Evolutionary conservation across 1,140 invertebrate genomes (phyloP).

Genomic region (Sminthurinus signatus): DNA sequence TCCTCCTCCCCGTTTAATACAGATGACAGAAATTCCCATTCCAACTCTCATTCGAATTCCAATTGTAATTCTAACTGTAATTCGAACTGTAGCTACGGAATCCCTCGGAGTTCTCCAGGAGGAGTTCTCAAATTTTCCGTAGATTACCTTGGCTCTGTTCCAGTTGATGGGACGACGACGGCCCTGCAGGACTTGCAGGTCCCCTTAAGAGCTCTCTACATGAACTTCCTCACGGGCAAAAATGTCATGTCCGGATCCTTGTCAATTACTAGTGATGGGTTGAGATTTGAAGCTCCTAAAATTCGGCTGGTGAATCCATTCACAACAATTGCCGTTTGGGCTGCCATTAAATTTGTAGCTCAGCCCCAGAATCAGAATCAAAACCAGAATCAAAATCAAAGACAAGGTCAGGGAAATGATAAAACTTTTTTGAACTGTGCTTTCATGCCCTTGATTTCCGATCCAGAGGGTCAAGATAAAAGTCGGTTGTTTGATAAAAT

Average conservation of each 20-base stretch:
- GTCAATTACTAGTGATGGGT: constrained; percentile 49
- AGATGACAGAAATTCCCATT: no score
- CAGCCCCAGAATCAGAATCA: no score
- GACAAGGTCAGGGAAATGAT: constrained; percentile 29
- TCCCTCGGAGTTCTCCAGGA: not conserved
- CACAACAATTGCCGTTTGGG: constrained; percentile 84
- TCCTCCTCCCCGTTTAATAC: not conserved
- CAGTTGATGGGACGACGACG: constrained; percentile 67
- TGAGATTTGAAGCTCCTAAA: constrained; percentile 43
- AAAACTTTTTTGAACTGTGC: constrained; percentile 51
- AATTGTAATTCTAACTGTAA: no score
- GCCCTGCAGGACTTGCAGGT: constrained; percentile 72
- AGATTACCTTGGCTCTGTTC: constrained; percentile 72
- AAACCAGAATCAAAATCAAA: no score
- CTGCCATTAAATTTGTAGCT: constrained; percentile 64
- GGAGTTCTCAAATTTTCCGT: constrained; percentile 55
- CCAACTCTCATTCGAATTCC: no score
- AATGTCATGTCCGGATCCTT: constrained; percentile 48
- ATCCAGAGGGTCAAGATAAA: constrained; percentile 70
- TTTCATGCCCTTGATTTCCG: constrained; percentile 77
- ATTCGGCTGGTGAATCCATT: constrained; percentile 65
- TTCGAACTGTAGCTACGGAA: constrained; percentile 17
- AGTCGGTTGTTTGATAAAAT: constrained; percentile 54
- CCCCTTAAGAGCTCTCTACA: constrained; percentile 71
- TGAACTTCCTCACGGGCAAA: constrained; percentile 54